Percentiles rank a stretch among this genome's conserved stretches.
phyloP scores from a whole-genome alignment of 2,113 vertebrate species.

The pig (Sus scrofa) region T2T-Sscrofa CM000814.6:61633001-61633500 shows the following conservation, averaged over 20 bases:
- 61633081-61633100: no score
- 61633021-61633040: no score
- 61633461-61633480: not conserved
- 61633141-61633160: no score
- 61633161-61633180: not conserved
- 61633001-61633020: no score
- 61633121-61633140: no score
- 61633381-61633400: not conserved
- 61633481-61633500: not conserved
- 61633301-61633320: not conserved
- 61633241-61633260: not conserved
- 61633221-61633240: not conserved
- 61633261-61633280: not conserved
- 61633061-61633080: no score
- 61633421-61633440: conserved; percentile 21
- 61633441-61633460: conserved; percentile 22
- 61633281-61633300: not conserved
- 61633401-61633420: conserved; percentile 46
- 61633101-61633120: no score
- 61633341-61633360: conserved; percentile 45
- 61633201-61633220: not conserved
- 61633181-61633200: not conserved
- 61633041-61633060: no score
- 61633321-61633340: not conserved
- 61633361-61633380: not conserved